Percentiles rank a stretch among this genome's conserved stretches.
These are phyloP conservation scores for Oophaga sylvatica DNA, from an alignment of 2,797 vertebrate genomes.

Conservation along the genomic window DNA sequence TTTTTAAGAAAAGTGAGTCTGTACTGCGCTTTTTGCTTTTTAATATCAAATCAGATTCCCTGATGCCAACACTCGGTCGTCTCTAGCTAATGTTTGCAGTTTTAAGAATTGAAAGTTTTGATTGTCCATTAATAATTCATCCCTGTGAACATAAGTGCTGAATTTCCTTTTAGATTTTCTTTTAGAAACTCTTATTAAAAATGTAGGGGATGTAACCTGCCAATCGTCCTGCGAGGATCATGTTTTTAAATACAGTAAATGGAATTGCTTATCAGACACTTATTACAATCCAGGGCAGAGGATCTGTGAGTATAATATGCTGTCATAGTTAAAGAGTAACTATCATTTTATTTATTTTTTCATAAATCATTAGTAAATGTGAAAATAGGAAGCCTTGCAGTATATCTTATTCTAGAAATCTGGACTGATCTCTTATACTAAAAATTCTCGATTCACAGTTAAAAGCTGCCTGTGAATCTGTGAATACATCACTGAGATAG, in stretches of 20 bases:
- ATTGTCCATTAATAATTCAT: conserved; percentile 2
- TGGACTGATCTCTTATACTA: too few species aligned
- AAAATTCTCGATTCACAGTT: too few species aligned
- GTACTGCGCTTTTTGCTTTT: background rate
- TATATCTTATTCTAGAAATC: too few species aligned
- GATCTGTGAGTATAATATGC: background rate
- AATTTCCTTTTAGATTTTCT: background rate
- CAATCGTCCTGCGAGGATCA: background rate
- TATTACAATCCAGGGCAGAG: background rate
- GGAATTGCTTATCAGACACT: background rate
- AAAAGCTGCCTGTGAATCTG: too few species aligned
- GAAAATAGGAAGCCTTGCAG: too few species aligned
- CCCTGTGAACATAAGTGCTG: conserved; percentile 5
- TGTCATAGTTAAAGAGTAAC: too few species aligned
- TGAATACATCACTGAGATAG: too few species aligned
- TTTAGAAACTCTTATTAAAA: conserved; percentile 15
- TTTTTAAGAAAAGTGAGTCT: background rate
- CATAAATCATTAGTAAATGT: too few species aligned
- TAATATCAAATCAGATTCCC: background rate
- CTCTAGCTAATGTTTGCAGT: background rate
- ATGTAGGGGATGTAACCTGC: background rate
- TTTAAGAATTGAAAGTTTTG: background rate
- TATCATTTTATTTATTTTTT: too few species aligned
- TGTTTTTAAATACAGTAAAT: background rate
- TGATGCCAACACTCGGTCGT: background rate